These are phyloP conservation scores for Drosophila suzukii DNA, from an alignment of 1,140 invertebrate species.

Conservation along the genomic window DNA sequence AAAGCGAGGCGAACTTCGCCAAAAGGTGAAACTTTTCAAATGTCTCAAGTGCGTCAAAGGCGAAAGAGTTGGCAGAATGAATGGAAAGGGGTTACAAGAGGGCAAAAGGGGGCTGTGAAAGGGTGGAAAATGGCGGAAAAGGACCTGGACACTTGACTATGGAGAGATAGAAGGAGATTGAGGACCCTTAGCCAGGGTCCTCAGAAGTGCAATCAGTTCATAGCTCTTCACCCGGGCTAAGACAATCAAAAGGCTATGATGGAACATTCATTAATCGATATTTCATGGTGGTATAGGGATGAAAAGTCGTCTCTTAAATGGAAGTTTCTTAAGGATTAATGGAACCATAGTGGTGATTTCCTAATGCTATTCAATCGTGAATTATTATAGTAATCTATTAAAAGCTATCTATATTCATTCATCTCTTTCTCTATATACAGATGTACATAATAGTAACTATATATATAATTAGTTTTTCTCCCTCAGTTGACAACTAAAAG, in stretches of 20 bases:
- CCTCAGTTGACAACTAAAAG: too few species aligned
- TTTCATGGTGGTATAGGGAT: neutral
- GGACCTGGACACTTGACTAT: constrained; percentile 18
- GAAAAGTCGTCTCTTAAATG: neutral
- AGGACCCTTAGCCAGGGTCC: constrained; percentile 19
- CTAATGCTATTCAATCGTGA: too few species aligned
- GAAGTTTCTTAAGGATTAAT: neutral
- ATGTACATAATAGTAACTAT: too few species aligned
- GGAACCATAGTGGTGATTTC: too few species aligned
- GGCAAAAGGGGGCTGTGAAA: neutral
- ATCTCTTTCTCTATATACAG: too few species aligned
- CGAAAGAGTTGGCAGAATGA: neutral
- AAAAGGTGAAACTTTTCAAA: constrained; percentile 49
- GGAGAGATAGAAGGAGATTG: constrained; percentile 2
- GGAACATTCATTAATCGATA: constrained; percentile 3
- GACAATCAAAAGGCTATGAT: constrained; percentile 17
- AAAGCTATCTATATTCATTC: too few species aligned
- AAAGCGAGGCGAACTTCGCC: constrained; percentile 40
- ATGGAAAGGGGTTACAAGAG: neutral
- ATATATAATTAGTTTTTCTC: too few species aligned
- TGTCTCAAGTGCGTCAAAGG: constrained; percentile 47
- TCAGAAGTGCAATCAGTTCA: constrained; percentile 38
- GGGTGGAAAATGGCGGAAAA: neutral
- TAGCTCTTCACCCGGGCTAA: constrained; percentile 3
- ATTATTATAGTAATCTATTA: too few species aligned